These are phyloP conservation scores for Caenorhabditis angaria DNA, from an alignment of 2,888 invertebrate species.

Conservation along the genomic window DNA sequence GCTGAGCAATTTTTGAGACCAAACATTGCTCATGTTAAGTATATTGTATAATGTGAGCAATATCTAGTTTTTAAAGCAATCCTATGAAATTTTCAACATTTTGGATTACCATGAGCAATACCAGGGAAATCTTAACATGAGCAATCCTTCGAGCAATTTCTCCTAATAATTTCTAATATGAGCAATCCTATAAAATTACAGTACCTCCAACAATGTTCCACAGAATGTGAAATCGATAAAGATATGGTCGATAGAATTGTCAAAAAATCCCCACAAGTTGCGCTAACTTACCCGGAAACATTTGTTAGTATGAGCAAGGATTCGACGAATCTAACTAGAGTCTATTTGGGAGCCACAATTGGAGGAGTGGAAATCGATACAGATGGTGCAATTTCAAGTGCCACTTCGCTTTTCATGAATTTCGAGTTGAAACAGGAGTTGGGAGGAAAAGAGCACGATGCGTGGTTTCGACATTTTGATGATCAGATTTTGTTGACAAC, in stretches of 20 bases:
- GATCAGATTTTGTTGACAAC: slow-evolving; percentile 52
- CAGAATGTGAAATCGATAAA: slow-evolving; percentile 48
- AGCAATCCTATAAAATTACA: too few relatives aligned
- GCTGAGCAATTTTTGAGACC: too few relatives aligned
- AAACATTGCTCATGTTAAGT: too few relatives aligned
- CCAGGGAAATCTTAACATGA: too few relatives aligned
- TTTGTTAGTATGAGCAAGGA: slow-evolving; percentile 57
- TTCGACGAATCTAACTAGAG: slow-evolving; percentile 49
- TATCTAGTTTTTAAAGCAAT: too few relatives aligned
- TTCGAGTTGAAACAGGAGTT: slow-evolving; percentile 58
- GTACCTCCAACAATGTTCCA: slow-evolving; percentile 42
- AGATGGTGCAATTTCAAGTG: slow-evolving; percentile 61
- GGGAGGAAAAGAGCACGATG: slow-evolving; percentile 41
- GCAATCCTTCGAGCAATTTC: too few relatives aligned
- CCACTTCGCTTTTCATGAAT: slow-evolving; percentile 57
- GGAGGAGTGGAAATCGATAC: slow-evolving; percentile 61
- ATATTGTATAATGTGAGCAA: too few relatives aligned
- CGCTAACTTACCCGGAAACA: slow-evolving; percentile 59
- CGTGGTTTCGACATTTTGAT: slow-evolving; percentile 57
- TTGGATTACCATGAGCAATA: too few relatives aligned
- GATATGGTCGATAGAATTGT: slow-evolving; percentile 58
- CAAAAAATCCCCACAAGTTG: slow-evolving; percentile 54
- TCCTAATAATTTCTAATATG: too few relatives aligned
- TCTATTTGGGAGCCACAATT: slow-evolving; percentile 51
- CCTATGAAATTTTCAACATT: too few relatives aligned